phyloP scores from a whole-genome alignment of 1,140 invertebrate genomes.

The Polypedilum vanderplanki region DNA sequence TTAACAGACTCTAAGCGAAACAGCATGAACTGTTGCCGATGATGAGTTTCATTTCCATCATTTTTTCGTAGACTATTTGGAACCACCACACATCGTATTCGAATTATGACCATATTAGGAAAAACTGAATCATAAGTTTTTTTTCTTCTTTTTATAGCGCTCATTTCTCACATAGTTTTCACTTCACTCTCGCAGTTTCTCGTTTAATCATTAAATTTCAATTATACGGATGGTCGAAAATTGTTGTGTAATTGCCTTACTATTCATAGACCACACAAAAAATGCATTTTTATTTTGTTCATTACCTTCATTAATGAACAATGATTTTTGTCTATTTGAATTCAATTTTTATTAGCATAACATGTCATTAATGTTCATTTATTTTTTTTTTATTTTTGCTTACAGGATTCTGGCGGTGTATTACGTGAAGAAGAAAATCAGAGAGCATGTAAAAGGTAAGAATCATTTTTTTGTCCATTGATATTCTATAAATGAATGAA shows the following conservation, averaged over 20 bases:
- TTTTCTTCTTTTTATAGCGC: conserved; percentile 1
- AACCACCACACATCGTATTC: background rate
- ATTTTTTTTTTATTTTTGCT: background rate
- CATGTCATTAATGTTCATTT: no score
- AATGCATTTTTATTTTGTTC: background rate
- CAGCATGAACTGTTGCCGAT: background rate
- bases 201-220: conserved; percentile 19
- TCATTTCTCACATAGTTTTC: background rate
- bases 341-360: no score
- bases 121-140: background rate
- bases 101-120: conserved; percentile 22
- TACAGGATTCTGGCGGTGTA: conserved; percentile 25
- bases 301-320: background rate
- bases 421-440: background rate
- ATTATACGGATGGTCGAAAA: background rate
- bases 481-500: no score
- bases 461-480: background rate
- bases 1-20: no score
- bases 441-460: conserved; percentile 15
- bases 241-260: conserved; percentile 4
- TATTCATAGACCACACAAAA: conserved; percentile 13
- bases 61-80: conserved; percentile 20
- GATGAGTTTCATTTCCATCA: conserved; percentile 6
- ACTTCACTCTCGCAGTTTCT: conserved; percentile 4
- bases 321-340: background rate